A percentile compares a stretch with the other conserved stretches of the same genome.
Conservation (phyloP, 2,888 invertebrate species). For the Sphaerophoria taeniata region DNA sequence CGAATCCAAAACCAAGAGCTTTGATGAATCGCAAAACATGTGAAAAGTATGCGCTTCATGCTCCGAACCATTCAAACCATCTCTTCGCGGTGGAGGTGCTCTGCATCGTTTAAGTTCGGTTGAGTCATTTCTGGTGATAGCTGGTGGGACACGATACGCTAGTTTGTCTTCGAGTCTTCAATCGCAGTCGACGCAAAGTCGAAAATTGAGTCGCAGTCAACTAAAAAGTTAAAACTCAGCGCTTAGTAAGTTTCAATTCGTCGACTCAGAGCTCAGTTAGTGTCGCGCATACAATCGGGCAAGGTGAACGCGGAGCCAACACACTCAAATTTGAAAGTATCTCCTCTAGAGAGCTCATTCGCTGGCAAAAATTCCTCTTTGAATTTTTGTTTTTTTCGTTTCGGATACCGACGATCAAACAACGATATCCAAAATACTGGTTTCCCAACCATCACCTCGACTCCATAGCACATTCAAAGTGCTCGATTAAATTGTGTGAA, state of each 20-base stretch:
- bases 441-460: slow-evolving; percentile 53
- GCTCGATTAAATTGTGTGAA: slow-evolving; percentile 71
- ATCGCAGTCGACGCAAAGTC: background rate
- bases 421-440: slow-evolving; percentile 68
- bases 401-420: slow-evolving; percentile 35
- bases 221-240: slow-evolving; percentile 37
- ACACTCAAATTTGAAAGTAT: slow-evolving; percentile 51
- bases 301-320: slow-evolving; percentile 72
- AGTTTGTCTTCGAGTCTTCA: background rate
- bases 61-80: slow-evolving; percentile 1
- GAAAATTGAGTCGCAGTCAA: background rate
- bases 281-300: slow-evolving; percentile 66
- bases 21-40: slow-evolving; percentile 21
- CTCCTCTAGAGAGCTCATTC: slow-evolving; percentile 2
- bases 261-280: slow-evolving; percentile 62
- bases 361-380: slow-evolving; percentile 52
- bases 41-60: background rate
- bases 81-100: slow-evolving; percentile 22
- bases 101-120: slow-evolving; percentile 56
- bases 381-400: slow-evolving; percentile 47
- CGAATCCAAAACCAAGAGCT: slow-evolving; percentile 42
- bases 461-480: slow-evolving; percentile 61
- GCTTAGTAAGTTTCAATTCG: slow-evolving; percentile 50
- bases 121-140: slow-evolving; percentile 61
- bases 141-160: slow-evolving; percentile 55